These are phyloP conservation scores for Seira sanloemensis DNA, from an alignment of 2,888 invertebrate genomes.

Conservation along the genomic window DNA sequence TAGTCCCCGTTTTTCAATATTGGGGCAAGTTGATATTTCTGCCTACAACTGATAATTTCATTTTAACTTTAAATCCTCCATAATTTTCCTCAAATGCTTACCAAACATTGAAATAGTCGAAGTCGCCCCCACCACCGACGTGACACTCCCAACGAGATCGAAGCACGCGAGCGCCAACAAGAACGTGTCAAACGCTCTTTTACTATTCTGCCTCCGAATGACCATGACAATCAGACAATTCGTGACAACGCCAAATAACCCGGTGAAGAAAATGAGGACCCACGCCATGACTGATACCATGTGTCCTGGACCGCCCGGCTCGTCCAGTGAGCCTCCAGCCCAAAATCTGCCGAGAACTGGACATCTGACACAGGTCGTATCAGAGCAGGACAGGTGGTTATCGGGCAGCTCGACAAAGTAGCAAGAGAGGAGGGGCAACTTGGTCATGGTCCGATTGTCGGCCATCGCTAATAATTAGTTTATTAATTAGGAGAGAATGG, in stretches of 20 bases:
- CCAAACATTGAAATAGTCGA: background rate
- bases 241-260: background rate
- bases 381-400: background rate
- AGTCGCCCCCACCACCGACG: background rate
- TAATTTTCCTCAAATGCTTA: too few relatives aligned
- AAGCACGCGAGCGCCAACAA: background rate
- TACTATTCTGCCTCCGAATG: background rate
- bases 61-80: too few relatives aligned
- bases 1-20: too few relatives aligned
- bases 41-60: too few relatives aligned
- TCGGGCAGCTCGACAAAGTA: constrained; percentile 2
- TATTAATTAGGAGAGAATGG: too few relatives aligned
- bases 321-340: background rate
- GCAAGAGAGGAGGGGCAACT: background rate
- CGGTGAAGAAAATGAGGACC: background rate
- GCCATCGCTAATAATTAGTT: background rate
- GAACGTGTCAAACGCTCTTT: background rate
- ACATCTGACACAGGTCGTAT: background rate
- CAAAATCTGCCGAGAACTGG: background rate
- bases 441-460: background rate
- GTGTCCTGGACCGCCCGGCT: background rate
- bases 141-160: background rate
- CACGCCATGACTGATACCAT: background rate
- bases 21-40: too few relatives aligned
- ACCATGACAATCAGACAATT: background rate